Base-by-base conservation (phyloP, 1,140 invertebrate genomes). In the Agrypnia vestita region DNA sequence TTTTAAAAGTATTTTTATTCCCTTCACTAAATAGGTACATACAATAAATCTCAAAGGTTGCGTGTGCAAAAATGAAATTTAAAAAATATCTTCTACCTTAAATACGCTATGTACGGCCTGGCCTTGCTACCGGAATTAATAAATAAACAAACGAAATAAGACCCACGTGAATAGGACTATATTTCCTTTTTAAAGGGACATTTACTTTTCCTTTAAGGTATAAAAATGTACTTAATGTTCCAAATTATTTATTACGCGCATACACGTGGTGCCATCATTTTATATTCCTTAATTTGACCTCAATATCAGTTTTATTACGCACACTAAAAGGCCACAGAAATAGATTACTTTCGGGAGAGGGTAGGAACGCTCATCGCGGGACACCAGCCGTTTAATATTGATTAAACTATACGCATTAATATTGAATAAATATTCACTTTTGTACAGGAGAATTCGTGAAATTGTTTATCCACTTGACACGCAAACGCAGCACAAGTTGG, bases 231-330 rank as follows among this genome's bases (percentile, higher is more conserved):
- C 55, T 59, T 59, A 59, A 59, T 59, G 55, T 59, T 59, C 55
- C 15, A 21, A 3, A 12, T 15, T 59, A 59, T 64, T 64, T 64
- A 64, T 64, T 64, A 59, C 55, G 55, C 35, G 61, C 35, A 10
- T 25, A 13, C 61, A 64, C 61, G 61, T 64, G 61, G 61, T n/a
- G 35, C 19, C n/a, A 35, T 64, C 61, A 64, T 64, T 64, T 35
- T 44, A 64, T 64, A 64, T 64, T 64, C 61, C 61, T 64, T 64
- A 64, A 64, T 64, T 64, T 64, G 61, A 64, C 61, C 61, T 64
- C 61, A 21, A 64, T 64, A 43, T 35, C 10, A 25, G 61, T 43
- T 64, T 64, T 64, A 64, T 64, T 64, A 35, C 61, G 6, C 10
- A 13, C 35, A 21, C 61, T 64, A 64, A 64, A 62, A 64, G 19